A percentile compares a stretch with the other conserved stretches of the same genome.
These are phyloP conservation scores for Portevinia maculata DNA, from an alignment of 2,888 invertebrate species.

Conservation along the genomic window DNA sequence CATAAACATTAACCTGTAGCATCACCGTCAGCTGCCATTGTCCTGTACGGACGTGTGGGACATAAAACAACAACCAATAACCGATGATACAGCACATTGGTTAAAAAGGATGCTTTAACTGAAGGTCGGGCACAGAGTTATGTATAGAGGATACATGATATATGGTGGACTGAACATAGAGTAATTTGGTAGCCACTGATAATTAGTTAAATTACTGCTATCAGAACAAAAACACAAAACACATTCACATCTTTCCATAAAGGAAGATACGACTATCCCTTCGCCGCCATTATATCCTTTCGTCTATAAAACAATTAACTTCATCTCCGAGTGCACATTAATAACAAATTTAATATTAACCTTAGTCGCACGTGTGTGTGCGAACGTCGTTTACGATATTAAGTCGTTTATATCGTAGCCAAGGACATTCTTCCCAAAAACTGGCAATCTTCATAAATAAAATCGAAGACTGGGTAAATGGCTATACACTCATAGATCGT, in stretches of 20 bases:
- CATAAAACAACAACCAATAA: slow-evolving; percentile 15
- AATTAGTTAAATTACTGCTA: slow-evolving; percentile 64
- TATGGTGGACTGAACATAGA: slow-evolving; percentile 24
- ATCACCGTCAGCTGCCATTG: slow-evolving; percentile 33
- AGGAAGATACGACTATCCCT: not conserved
- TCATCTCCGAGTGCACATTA: slow-evolving; percentile 63
- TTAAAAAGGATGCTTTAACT: slow-evolving; percentile 44
- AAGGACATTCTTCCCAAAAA: slow-evolving; percentile 32
- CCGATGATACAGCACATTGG: slow-evolving; percentile 7
- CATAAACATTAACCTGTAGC: not conserved
- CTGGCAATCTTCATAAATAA: slow-evolving; percentile 65
- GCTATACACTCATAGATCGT: slow-evolving; percentile 2
- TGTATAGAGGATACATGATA: not conserved
- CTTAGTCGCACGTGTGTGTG: not conserved
- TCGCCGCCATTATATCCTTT: slow-evolving; percentile 50
- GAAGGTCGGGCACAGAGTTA: slow-evolving; percentile 24
- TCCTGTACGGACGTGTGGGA: slow-evolving; percentile 17
- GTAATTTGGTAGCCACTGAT: slow-evolving; percentile 37
- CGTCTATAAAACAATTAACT: slow-evolving; percentile 71
- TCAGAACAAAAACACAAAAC: slow-evolving; percentile 45
- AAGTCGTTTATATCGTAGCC: slow-evolving; percentile 17
- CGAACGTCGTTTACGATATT: slow-evolving; percentile 5
- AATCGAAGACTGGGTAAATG: slow-evolving; percentile 17
- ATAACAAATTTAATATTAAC: slow-evolving; percentile 63
- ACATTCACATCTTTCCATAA: no score